Evolutionary conservation across 2,888 invertebrate species (phyloP).

Genomic region (Dasysyrphus albostriatus): DNA sequence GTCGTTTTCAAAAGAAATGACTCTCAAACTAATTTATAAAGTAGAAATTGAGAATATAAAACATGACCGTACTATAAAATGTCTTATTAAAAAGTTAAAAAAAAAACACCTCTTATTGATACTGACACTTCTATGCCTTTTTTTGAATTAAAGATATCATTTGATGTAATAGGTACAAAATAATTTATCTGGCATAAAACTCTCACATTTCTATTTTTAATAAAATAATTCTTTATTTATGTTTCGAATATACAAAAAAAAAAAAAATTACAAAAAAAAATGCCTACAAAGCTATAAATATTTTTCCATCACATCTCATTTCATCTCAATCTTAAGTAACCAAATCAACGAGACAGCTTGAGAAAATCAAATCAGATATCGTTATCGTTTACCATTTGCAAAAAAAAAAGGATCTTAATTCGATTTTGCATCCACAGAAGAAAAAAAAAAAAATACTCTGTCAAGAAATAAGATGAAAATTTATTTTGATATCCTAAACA

Average conservation of each 20-base stretch:
- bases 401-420: conserved; percentile 22
- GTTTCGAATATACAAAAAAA: background rate
- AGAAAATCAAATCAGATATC: conserved; percentile 36
- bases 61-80: no score
- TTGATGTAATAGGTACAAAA: background rate
- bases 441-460: conserved; percentile 10
- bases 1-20: no score
- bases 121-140: background rate
- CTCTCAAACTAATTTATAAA: no score
- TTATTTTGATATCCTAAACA: conserved; percentile 5
- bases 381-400: conserved; percentile 12
- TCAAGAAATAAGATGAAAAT: conserved; percentile 23
- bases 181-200: background rate
- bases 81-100: no score
- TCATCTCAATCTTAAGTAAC: conserved; percentile 34
- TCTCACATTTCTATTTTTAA: background rate
- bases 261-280: background rate
- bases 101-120: background rate
- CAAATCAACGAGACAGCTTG: conserved; percentile 32
- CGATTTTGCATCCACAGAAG: background rate
- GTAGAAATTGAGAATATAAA: no score
- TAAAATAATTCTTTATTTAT: conserved; percentile 23
- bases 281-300: conserved; percentile 22
- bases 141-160: background rate
- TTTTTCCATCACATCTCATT: conserved; percentile 33